Evolutionary conservation across 2,888 invertebrate genomes (phyloP).

Genomic region (Himalopsyche tibetana): DNA sequence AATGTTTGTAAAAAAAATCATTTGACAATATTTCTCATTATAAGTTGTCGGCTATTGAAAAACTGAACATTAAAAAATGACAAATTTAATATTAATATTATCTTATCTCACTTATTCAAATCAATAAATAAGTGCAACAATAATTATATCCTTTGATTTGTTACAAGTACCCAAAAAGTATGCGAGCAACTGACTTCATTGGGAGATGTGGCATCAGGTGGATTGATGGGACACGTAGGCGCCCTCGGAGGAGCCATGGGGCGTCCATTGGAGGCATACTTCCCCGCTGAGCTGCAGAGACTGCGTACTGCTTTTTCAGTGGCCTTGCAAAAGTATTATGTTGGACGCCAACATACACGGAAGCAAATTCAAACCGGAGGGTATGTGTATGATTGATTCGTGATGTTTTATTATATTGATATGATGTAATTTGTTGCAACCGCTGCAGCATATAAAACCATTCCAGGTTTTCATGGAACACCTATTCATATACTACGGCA

Average conservation of each 20-base stretch:
- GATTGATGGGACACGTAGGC: conserved; percentile 70
- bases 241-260: conserved; percentile 72
- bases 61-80: too few relatives aligned
- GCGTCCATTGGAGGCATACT: conserved; percentile 79
- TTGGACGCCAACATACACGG: conserved; percentile 95
- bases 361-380: conserved; percentile 93
- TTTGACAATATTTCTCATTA: too few relatives aligned
- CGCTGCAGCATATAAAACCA: too few relatives aligned
- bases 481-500: too few relatives aligned
- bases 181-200: conserved; percentile 72
- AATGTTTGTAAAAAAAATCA: too few relatives aligned
- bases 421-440: too few relatives aligned
- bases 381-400: conserved; percentile 71
- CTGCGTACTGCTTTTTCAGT: conserved; percentile 86
- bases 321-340: conserved; percentile 91
- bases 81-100: too few relatives aligned
- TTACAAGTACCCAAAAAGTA: conserved; percentile 72
- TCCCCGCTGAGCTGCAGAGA: conserved; percentile 86
- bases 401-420: too few relatives aligned
- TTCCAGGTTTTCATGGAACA: too few relatives aligned
- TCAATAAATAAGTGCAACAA: background rate
- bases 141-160: conserved; percentile 56
- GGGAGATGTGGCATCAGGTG: conserved; percentile 70
- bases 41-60: too few relatives aligned
- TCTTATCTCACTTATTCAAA: background rate